Conservation (phyloP, 1,140 invertebrate species). For the Drosophila kohkoa region DNA sequence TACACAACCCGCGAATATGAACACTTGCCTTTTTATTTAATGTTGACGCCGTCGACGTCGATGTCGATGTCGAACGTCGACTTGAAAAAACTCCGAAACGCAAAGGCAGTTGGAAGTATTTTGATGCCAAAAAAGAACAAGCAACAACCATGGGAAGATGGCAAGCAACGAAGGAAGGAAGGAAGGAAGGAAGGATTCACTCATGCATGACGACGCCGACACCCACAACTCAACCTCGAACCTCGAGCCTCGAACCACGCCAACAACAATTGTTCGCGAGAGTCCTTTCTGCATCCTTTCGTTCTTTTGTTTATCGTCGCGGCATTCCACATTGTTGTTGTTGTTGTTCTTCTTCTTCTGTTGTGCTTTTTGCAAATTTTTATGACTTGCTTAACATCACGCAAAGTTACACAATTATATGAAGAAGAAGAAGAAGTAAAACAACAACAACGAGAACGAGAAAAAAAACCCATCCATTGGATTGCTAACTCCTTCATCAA, state of each 20-base stretch:
- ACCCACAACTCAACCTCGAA: conserved; percentile 18
- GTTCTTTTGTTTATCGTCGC: conserved; percentile 39
- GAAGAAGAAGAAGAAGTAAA: conserved; percentile 25
- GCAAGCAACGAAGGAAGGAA: not conserved
- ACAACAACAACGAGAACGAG: too few relatives aligned
- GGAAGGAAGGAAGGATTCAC: conserved; percentile 60
- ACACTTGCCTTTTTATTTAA: conserved; percentile 43
- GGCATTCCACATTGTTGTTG: conserved; percentile 28
- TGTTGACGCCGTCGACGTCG: not conserved
- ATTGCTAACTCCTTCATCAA: not conserved
- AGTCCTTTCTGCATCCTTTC: conserved; percentile 14
- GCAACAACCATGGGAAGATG: conserved; percentile 18
- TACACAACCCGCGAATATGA: conserved; percentile 32
- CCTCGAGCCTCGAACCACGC: conserved; percentile 16
- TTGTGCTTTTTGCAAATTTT: conserved; percentile 74
- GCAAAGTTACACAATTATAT: conserved; percentile 58
- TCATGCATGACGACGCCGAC: conserved; percentile 69
- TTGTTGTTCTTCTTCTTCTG: conserved; percentile 23
- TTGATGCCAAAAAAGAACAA: conserved; percentile 19
- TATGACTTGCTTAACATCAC: conserved; percentile 82
- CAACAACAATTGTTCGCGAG: not conserved
- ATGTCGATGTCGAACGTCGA: conserved; percentile 1
- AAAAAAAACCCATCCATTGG: not conserved
- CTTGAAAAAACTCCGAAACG: conserved; percentile 19
- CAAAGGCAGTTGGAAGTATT: conserved; percentile 31